Evolutionary conservation across 2,888 invertebrate genomes (phyloP).

Genomic region (Eupithecia abbreviata): DNA sequence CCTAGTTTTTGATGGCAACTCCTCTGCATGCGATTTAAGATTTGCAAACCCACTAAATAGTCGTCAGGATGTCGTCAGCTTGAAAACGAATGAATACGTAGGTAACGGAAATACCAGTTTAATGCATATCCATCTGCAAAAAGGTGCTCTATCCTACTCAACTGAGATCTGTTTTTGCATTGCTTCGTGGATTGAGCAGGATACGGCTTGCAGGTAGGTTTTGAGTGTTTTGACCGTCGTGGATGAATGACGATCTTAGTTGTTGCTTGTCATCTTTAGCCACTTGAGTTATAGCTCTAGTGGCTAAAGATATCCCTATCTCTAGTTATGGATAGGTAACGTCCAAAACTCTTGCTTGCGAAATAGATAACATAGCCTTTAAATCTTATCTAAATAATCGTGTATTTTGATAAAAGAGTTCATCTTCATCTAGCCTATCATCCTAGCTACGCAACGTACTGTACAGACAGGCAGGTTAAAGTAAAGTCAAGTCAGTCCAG

Average conservation of each 20-base stretch:
- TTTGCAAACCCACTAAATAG: neutral
- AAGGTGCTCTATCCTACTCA: neutral
- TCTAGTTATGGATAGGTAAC: neutral
- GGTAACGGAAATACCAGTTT: conserved; percentile 11
- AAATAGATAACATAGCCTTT: neutral
- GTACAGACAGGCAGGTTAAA: no score
- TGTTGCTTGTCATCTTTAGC: neutral
- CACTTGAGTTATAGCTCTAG: no score
- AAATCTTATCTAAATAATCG: neutral
- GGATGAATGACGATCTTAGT: neutral
- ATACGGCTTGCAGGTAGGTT: conserved; percentile 7
- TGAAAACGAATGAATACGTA: neutral
- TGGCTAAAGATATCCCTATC: no score
- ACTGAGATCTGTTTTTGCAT: conserved; percentile 4
- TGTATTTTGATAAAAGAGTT: neutral
- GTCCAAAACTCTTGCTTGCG: neutral
- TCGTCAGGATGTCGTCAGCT: neutral
- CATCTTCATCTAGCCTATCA: no score
- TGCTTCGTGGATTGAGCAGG: neutral
- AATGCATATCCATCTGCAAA: neutral
- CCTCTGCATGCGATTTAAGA: neutral
- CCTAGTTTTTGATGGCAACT: neutral
- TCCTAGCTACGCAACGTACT: no score
- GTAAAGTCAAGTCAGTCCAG: no score
- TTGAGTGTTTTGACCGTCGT: neutral